Evolutionary conservation across 2,113 vertebrate species (phyloP), one percentile per base, ranked within the genome.

Genomic region (Nicator chloris): DNA sequence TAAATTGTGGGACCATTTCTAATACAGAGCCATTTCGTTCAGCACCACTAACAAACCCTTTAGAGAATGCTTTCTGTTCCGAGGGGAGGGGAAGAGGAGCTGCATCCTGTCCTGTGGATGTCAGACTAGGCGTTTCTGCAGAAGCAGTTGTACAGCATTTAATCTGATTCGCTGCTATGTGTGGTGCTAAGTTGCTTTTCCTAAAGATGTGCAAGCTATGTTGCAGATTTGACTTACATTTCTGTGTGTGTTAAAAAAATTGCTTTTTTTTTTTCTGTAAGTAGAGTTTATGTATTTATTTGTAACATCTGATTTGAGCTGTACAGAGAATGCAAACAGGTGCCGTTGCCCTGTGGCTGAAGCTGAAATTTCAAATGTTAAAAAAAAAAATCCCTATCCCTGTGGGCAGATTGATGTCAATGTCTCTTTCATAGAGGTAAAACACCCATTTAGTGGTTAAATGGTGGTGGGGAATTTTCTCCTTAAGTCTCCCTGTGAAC

Each of bases 21-120:
- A 23, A 49, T 49, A 24, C 10, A 33, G n/a, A 27, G 9, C 14
- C 0, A 1, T 31, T 70, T n/a, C 3, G 2, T 81, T 23, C 4
- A 3, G 35, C 44, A 12, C 22, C 16, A 12, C 42, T 76, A 11
- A 64, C 30, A 64, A 91, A 51, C 76, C 7, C 13, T 47, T 7
- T 40, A 11, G 37, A 26, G 27, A 50, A 39, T 26, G 35, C 18
- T 82, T 82, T 71, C 39, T 5, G 3, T 59, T 37, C 20, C 3
- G 9, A 28, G 60, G 35, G 33, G 12, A 47, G n/a, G 3, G 24
- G 44, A 42, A 12, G 50, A 49, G 40, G 27, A 70, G 12, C 68
- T 73, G 45, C 72, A 26, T 84, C 42, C 60, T 89, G 27, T 65
- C 22, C 53, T 86, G 53, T 65, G 84, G 24, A 3, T 73, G 44